These are phyloP conservation scores for Hexactinellida sp. DNA, from an alignment of 37 sponge, comb jelly and placozoan genomes.

Conservation along the genomic window DNA sequence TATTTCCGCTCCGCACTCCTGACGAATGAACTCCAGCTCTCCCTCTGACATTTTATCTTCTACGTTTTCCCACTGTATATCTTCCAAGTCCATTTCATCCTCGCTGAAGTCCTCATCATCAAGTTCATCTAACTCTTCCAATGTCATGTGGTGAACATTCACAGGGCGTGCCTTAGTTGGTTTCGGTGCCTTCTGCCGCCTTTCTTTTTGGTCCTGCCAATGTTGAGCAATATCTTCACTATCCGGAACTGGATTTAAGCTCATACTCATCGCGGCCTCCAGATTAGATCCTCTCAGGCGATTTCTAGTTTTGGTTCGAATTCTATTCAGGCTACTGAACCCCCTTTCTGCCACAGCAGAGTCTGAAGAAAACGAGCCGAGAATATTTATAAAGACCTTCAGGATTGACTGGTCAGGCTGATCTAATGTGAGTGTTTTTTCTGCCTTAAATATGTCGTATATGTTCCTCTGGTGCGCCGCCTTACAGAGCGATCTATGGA, in stretches of 20 bases:
- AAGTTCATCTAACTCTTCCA: not conserved
- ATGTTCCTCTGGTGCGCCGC: not conserved
- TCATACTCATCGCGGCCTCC: not conserved
- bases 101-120: not conserved
- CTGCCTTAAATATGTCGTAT: not conserved
- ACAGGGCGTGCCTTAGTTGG: not conserved
- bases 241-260: not conserved
- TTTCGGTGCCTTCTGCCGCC: not conserved
- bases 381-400: not conserved
- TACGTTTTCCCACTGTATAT: not conserved
- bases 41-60: not conserved
- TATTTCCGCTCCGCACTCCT: not conserved
- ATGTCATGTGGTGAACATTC: not conserved
- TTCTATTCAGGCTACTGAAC: not conserved
- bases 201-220: not conserved
- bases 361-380: not conserved
- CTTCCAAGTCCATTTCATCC: not conserved
- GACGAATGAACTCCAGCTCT: not conserved
- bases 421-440: not conserved
- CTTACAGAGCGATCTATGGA: not conserved
- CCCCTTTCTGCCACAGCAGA: not conserved
- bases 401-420: not conserved
- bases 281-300: not conserved
- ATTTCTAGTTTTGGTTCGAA: not conserved
- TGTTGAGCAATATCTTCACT: not conserved